These are phyloP conservation scores for Ditula angustiorana DNA, from an alignment of 2,888 invertebrate species.

Conservation along the genomic window DNA sequence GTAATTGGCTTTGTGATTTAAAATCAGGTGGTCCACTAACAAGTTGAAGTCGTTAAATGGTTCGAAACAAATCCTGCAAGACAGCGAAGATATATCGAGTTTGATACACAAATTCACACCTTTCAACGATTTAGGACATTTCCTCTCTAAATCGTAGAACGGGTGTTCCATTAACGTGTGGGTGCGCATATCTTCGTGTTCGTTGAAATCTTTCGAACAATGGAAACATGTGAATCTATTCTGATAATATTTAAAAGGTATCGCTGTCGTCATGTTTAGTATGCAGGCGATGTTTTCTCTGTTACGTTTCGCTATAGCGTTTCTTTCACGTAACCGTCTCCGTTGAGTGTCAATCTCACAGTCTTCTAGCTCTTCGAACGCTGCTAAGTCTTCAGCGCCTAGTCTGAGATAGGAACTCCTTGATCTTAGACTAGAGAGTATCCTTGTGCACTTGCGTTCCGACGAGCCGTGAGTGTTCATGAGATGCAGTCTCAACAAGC, in stretches of 20 bases:
- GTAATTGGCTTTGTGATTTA: conserved; percentile 42
- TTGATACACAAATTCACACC: conserved; percentile 43
- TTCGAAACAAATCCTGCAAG: conserved; percentile 44
- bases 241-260: conserved; percentile 45
- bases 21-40: conserved; percentile 44
- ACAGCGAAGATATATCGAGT: conserved; percentile 42
- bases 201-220: conserved; percentile 40
- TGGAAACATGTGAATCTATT: conserved; percentile 45
- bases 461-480: conserved; percentile 31
- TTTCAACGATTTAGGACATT: conserved; percentile 39
- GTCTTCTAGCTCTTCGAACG: conserved; percentile 20
- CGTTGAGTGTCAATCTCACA: conserved; percentile 28
- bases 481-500: conserved; percentile 30
- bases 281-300: conserved; percentile 42
- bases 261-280: conserved; percentile 44
- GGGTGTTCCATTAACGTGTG: conserved; percentile 39
- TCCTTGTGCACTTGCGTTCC: conserved; percentile 30
- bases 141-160: conserved; percentile 39
- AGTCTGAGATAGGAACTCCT: conserved; percentile 9
- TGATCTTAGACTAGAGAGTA: conserved; percentile 20
- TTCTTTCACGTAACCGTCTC: conserved; percentile 23
- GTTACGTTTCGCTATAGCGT: conserved; percentile 37
- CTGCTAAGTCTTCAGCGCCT: neutral
- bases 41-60: conserved; percentile 41
- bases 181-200: conserved; percentile 40